Percentiles rank a stretch among this genome's conserved stretches.
phyloP scores from a whole-genome alignment of 2,888 invertebrate genomes.

The Andrena flavipes region DNA sequence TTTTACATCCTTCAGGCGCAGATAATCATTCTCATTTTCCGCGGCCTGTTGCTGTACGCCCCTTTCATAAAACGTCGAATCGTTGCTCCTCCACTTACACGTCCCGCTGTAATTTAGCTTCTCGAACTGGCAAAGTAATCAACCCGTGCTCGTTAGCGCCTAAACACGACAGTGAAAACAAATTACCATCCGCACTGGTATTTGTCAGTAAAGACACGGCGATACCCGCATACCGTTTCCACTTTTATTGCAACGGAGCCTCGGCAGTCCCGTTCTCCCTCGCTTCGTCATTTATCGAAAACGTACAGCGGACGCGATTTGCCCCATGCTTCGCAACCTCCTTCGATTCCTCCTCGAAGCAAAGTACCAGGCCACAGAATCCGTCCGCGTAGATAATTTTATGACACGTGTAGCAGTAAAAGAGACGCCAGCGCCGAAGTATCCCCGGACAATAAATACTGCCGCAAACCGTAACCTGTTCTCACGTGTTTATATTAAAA shows the following conservation, averaged over 20 bases:
- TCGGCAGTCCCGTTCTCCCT: too few relatives aligned
- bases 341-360: too few relatives aligned
- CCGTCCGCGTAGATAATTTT: too few relatives aligned
- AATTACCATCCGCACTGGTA: conserved; percentile 20
- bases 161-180: conserved; percentile 20
- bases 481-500: too few relatives aligned
- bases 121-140: conserved; percentile 13
- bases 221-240: neutral
- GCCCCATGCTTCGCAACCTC: too few relatives aligned
- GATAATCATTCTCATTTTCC: conserved; percentile 50
- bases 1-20: conserved; percentile 15
- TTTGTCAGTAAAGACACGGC: conserved; percentile 8
- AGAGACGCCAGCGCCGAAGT: too few relatives aligned
- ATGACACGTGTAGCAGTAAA: too few relatives aligned
- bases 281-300: too few relatives aligned
- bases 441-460: too few relatives aligned
- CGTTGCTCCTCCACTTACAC: neutral
- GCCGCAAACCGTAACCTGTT: too few relatives aligned
- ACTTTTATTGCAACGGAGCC: neutral
- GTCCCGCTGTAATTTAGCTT: conserved; percentile 18
- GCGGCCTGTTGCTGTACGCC: conserved; percentile 14
- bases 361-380: too few relatives aligned
- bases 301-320: neutral
- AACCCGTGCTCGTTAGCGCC: conserved; percentile 17
- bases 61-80: conserved; percentile 15